Conservation (phyloP, 2,797 vertebrate genomes). For the Nannoperca obscura region DNA sequence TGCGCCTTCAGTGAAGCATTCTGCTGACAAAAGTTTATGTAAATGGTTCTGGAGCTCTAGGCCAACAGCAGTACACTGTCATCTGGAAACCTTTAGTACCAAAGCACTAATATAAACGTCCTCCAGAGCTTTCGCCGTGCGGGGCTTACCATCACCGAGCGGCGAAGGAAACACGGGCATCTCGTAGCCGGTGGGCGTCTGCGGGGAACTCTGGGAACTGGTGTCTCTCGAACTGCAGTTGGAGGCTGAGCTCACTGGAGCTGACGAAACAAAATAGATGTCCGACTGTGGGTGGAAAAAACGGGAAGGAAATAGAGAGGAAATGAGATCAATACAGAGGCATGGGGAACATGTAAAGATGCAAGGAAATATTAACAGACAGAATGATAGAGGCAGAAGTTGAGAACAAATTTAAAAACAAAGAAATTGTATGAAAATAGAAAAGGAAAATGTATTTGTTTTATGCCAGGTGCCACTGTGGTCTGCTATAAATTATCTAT, state of each 20-base stretch:
- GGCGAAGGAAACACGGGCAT: slow-evolving; percentile 90
- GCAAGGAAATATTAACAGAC: slow-evolving; percentile 23
- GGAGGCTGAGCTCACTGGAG: slow-evolving; percentile 90
- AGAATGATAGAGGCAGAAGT: background rate
- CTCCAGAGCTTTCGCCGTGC: slow-evolving; percentile 8
- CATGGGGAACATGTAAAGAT: background rate
- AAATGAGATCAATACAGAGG: slow-evolving; percentile 24
- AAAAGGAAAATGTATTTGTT: slow-evolving; percentile 18
- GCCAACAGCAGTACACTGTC: slow-evolving; percentile 29
- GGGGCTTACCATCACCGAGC: slow-evolving; percentile 90
- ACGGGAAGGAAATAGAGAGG: slow-evolving; percentile 22
- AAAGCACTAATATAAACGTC: slow-evolving; percentile 25
- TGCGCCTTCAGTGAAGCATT: slow-evolving; percentile 11
- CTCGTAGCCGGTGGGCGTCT: slow-evolving; percentile 92
- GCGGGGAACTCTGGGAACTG: slow-evolving; percentile 92
- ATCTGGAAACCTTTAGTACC: slow-evolving; percentile 28
- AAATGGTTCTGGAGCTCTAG: slow-evolving; percentile 33
- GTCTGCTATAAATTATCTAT: slow-evolving; percentile 50
- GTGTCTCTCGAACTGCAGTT: slow-evolving; percentile 92
- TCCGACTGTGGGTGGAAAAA: slow-evolving; percentile 90
- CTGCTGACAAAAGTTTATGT: slow-evolving; percentile 43
- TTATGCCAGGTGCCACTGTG: slow-evolving; percentile 21
- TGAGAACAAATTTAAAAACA: background rate
- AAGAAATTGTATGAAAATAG: background rate
- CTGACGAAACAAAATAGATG: slow-evolving; percentile 95